phyloP scores from a whole-genome alignment of 2,888 invertebrate genomes.

The Leptopterna dolabrata region DNA sequence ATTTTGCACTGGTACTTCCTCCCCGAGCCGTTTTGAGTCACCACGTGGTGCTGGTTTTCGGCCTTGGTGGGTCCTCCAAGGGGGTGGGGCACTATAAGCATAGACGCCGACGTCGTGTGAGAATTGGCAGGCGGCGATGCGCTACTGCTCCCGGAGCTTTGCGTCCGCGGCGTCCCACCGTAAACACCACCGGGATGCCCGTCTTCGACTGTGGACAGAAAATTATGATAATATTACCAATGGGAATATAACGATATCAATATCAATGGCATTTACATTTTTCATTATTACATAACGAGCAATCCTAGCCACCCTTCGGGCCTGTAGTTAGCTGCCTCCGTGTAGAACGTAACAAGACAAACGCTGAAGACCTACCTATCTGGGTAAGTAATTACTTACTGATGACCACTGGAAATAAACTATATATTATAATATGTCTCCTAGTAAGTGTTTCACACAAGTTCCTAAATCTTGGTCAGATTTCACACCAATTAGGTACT shows the following conservation, averaged over 20 bases:
- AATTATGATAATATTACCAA: not conserved
- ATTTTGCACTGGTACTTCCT: conserved; percentile 96
- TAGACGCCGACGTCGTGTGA: conserved; percentile 66
- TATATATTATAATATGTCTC: too few species aligned
- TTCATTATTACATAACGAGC: too few species aligned
- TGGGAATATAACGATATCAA: not conserved
- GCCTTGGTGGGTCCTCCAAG: conserved; percentile 69
- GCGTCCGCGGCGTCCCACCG: conserved; percentile 59
- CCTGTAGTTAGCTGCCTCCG: too few species aligned
- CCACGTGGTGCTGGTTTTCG: conserved; percentile 66
- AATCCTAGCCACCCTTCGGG: too few species aligned
- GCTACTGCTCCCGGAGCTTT: conserved; percentile 68
- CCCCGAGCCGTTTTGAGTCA: conserved; percentile 66
- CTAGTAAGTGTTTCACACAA: too few species aligned
- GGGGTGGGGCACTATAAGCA: conserved; percentile 91
- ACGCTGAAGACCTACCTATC: too few species aligned
- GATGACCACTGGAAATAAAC: too few species aligned
- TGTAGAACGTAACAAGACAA: too few species aligned
- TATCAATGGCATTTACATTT: too few species aligned
- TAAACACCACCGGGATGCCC: conserved; percentile 54
- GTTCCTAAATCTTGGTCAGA: too few species aligned
- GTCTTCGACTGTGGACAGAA: conserved; percentile 58
- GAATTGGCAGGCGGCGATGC: conserved; percentile 61
- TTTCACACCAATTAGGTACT: too few species aligned
- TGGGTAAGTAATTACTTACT: too few species aligned